Evolutionary conservation across 2,113 vertebrate genomes (phyloP).

Genomic region (Psophia crepitans): DNA sequence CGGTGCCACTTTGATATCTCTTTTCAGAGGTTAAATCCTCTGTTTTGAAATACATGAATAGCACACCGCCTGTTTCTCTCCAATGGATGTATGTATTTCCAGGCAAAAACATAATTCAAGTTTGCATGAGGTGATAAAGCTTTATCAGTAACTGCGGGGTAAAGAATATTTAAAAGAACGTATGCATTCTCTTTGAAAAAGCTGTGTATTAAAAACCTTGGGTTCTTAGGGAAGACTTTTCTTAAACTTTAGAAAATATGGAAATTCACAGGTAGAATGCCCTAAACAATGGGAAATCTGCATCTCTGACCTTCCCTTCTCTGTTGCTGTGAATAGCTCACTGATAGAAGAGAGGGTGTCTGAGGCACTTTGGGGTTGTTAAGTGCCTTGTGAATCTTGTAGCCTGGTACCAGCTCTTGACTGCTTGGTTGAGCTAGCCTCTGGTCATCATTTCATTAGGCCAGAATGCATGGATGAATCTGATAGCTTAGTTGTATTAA

Average conservation of each 20-base stretch:
- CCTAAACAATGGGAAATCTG: background rate
- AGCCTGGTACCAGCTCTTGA: background rate
- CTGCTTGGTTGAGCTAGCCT: background rate
- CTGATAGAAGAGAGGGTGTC: background rate
- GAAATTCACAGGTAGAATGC: background rate
- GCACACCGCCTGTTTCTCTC: background rate
- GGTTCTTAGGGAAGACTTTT: background rate
- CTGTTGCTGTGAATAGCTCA: background rate
- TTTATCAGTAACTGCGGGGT: background rate
- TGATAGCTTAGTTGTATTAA: background rate
- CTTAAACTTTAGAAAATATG: background rate
- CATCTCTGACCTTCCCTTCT: background rate
- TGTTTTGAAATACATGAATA: slow-evolving; percentile 25
- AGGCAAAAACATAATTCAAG: slow-evolving; percentile 1
- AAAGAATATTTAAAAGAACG: background rate
- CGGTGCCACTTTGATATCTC: slow-evolving; percentile 34
- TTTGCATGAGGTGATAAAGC: background rate
- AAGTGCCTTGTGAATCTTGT: background rate
- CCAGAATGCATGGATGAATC: background rate
- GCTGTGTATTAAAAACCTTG: background rate
- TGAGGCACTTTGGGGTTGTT: background rate
- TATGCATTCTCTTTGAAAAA: background rate
- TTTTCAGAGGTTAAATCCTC: slow-evolving; percentile 57
- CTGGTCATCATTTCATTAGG: background rate
- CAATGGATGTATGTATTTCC: background rate